These are phyloP conservation scores for Brachionus angularis DNA, from an alignment of 1,140 invertebrate species.

Conservation along the genomic window DNA sequence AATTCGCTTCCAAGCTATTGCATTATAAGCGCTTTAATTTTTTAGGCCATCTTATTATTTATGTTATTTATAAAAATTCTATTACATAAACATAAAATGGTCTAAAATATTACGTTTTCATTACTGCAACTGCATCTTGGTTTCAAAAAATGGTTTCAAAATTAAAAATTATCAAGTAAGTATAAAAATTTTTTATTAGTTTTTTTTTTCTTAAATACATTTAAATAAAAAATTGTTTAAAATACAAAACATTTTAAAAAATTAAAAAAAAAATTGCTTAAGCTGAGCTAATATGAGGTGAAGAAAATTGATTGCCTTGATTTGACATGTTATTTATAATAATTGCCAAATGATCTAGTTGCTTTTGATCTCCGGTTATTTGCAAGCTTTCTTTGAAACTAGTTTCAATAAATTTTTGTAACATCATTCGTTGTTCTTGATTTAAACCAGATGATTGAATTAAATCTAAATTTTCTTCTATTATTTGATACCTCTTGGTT, in stretches of 20 bases:
- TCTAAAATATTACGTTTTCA: conserved; percentile 42
- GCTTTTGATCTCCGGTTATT: conserved; percentile 23
- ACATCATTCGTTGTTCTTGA: conserved; percentile 38
- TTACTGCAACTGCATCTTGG: neutral
- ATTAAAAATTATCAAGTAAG: too few species aligned
- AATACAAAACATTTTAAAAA: too few species aligned
- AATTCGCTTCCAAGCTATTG: too few species aligned
- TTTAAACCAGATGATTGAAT: conserved; percentile 17
- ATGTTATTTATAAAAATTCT: conserved; percentile 23
- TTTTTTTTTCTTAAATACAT: too few species aligned
- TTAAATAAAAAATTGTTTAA: too few species aligned
- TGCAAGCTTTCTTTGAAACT: conserved; percentile 31
- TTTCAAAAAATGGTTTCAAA: too few species aligned
- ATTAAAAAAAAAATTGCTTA: too few species aligned
- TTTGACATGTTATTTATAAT: neutral
- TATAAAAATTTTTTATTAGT: conserved; percentile 16
- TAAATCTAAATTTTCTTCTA: conserved; percentile 19
- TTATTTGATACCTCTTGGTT: neutral
- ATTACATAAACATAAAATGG: conserved; percentile 44
- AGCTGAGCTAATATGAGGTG: too few species aligned
- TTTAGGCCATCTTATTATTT: conserved; percentile 44
- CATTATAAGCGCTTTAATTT: conserved; percentile 15
- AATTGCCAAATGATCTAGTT: conserved; percentile 37
- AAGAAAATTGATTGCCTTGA: neutral
- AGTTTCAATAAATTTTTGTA: conserved; percentile 36